A percentile compares a stretch with the other conserved stretches of the same genome.
These are phyloP conservation scores for Acanthisitta chloris DNA, from an alignment of 2,113 vertebrate species.

Conservation along the genomic window DNA sequence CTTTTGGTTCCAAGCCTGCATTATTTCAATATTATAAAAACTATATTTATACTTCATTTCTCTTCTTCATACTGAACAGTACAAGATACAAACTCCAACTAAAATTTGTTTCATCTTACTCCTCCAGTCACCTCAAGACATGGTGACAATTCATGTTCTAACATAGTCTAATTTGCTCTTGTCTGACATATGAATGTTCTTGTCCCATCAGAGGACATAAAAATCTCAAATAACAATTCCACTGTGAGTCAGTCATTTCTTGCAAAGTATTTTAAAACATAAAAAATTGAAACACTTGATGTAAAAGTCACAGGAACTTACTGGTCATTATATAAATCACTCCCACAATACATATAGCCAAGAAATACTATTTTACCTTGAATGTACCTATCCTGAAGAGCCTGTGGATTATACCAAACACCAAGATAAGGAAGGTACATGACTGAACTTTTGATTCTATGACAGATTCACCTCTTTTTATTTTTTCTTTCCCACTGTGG, in stretches of 20 bases:
- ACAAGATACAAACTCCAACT: neutral
- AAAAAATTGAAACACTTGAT: neutral
- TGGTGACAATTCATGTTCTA: neutral
- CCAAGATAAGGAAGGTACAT: neutral
- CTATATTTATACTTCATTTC: neutral
- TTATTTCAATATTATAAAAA: neutral
- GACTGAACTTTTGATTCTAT: neutral
- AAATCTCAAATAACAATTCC: neutral
- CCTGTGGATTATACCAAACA: neutral
- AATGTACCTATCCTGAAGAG: neutral
- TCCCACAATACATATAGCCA: neutral
- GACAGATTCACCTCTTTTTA: too few relatives aligned
- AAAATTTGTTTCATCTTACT: neutral
- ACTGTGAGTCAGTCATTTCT: neutral
- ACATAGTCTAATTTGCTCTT: neutral
- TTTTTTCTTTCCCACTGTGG: neutral
- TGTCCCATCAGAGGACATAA: neutral
- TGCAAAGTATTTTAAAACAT: neutral
- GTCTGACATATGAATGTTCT: neutral
- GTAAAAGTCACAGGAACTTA: neutral
- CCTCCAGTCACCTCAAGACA: neutral
- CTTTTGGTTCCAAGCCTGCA: neutral
- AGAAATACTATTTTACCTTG: neutral
- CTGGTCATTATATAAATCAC: neutral
- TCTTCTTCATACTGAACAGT: neutral